Evolutionary conservation across 1,140 invertebrate genomes (phyloP), one percentile per base, ranked within the genome.

Genomic region (Apis florea): DNA sequence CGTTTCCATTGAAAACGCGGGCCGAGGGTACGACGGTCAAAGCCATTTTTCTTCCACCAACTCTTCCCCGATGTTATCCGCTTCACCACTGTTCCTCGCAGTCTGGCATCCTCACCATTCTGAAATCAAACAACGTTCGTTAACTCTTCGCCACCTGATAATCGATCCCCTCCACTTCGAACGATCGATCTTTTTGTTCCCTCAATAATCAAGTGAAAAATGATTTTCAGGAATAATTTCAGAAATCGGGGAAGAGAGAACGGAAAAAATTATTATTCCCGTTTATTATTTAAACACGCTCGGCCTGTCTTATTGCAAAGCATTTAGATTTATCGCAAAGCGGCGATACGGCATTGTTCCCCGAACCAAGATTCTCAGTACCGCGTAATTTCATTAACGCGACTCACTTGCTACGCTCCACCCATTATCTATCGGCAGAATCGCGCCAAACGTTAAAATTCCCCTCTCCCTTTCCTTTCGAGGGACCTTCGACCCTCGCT

Each of bases 1-100:
- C 90, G 87, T 91, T 91, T 91, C 90, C 90, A 73, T 91, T 90
- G 82, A 91, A 90, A 90, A 91, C 88, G 81, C 89, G 89, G 84
- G 90, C 72, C 66, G 90, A 90, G 85, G 90, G 88, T 79, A 88
- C 89, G 67, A 89, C 85, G 79, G 89, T 90, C 82, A 91, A 68
- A 56, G 90, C 90, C 90, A 90, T 91, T 76, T 84, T 71, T 59
- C 53, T 71, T 59, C 53, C 40, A n/a, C 54, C 31, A 8, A 58
- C 31, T 40, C 31, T 40, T 40, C 6, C 6, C 19, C 53, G 21
- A 21, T 58, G 31, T 81, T 15, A 31, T 10, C 58, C 64, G 79
- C 74, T 72, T 89, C 77, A 70, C 71, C 69, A 54, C 58, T 21
- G n/a, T 1, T 40, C 31, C 31, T 69, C 64, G 51, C 19, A 78